Evolutionary conservation across 2,797 vertebrate genomes (phyloP).

Genomic region (Galago senegalensis): DNA sequence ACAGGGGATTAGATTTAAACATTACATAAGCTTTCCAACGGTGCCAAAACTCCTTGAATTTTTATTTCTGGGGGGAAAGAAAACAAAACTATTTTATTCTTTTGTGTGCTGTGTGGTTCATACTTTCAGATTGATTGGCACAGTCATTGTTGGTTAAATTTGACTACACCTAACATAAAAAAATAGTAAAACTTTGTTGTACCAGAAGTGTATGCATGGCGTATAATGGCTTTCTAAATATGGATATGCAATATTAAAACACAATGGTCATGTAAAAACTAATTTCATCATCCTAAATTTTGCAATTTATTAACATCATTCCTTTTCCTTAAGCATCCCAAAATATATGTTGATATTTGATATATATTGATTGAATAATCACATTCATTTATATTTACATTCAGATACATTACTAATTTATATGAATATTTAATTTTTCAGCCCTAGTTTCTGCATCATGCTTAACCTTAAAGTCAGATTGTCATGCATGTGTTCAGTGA

Average conservation of each 20-base stretch:
- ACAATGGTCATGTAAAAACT: background rate
- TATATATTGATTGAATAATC: no score
- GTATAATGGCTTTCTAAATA: background rate
- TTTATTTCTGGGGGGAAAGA: conserved; percentile 52
- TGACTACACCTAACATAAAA: conserved; percentile 3
- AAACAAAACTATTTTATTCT: background rate
- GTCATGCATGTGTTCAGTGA: background rate
- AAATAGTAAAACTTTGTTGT: conserved; percentile 50
- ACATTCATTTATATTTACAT: background rate
- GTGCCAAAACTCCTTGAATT: conserved; percentile 49
- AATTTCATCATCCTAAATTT: background rate
- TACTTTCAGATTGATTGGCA: conserved; percentile 70
- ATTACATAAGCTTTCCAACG: conserved; percentile 42
- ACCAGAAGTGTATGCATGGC: background rate
- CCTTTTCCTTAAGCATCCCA: background rate
- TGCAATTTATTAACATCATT: background rate
- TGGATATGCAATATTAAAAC: background rate
- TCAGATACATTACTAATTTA: background rate
- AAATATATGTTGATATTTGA: background rate
- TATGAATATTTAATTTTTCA: background rate
- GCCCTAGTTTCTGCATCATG: background rate
- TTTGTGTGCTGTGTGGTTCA: background rate
- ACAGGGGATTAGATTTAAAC: conserved; percentile 41
- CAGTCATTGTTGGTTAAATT: conserved; percentile 53
- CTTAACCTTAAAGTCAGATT: background rate